phyloP scores from a whole-genome alignment of 1,140 invertebrate genomes.

The Aphidius ervi region DNA sequence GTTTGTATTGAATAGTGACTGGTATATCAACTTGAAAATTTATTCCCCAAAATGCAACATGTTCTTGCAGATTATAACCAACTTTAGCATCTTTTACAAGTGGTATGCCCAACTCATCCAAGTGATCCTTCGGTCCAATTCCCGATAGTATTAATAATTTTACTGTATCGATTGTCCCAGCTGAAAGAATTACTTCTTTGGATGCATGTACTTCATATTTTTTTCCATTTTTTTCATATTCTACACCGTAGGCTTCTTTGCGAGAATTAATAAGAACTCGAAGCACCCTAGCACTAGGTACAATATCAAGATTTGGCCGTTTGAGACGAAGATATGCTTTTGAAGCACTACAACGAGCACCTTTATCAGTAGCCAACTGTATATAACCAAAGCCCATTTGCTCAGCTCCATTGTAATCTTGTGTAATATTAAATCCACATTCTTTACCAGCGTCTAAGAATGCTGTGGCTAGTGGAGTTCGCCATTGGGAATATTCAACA shows the following conservation, averaged over 20 bases:
- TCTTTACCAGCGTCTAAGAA: constrained; percentile 59
- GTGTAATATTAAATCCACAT: constrained; percentile 50
- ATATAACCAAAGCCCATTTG: constrained; percentile 59
- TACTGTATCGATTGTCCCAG: constrained; percentile 65
- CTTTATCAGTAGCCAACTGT: constrained; percentile 65
- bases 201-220: constrained; percentile 48
- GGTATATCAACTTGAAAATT: constrained; percentile 54
- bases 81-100: constrained; percentile 65
- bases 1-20: constrained; percentile 35
- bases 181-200: constrained; percentile 67
- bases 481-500: constrained; percentile 48
- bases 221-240: constrained; percentile 55
- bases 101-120: constrained; percentile 64
- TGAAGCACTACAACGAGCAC: constrained; percentile 61
- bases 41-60: constrained; percentile 65
- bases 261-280: constrained; percentile 58
- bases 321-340: constrained; percentile 59
- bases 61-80: constrained; percentile 70
- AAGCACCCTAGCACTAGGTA: constrained; percentile 60
- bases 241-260: constrained; percentile 49
- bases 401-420: constrained; percentile 55
- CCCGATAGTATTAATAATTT: constrained; percentile 72
- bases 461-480: constrained; percentile 42
- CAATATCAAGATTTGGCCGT: constrained; percentile 65
- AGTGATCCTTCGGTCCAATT: constrained; percentile 65